Base-by-base conservation (phyloP, 2,797 vertebrate species). In the Poeciliopsis presidionis region DNA sequence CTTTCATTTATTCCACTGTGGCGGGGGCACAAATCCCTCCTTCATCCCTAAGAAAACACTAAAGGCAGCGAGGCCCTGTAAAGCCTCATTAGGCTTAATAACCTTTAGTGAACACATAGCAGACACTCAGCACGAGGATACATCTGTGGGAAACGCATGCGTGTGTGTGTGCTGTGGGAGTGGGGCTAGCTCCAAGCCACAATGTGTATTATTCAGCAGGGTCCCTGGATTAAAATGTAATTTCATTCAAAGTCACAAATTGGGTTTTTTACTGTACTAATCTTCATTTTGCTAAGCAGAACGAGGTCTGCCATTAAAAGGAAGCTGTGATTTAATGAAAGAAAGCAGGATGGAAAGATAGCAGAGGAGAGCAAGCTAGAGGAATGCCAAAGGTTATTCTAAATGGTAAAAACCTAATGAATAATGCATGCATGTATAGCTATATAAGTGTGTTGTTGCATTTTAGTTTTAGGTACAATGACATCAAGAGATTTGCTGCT, bases 221-320 rank as follows among this genome's bases (percentile, higher is more conserved):
- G 92, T 93, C 90, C 87, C 80, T 53, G 93, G 93, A 95, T 95
- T 95, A 95, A 92, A 93, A 93, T 93, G 94, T 94, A 92, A 95
- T 95, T 96, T 95, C 93, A 95, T 95, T 95, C 94, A 94, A 92
- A 91, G 90, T 87, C 76, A 72, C 92, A 94, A 95, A 95, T 94
- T 95, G 91, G 87, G 86, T 94, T 95, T 95, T 90, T 91, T 94
- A 91, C 93, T 88, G 84, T 90, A 86, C 91, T 95, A 95, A 95
- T 96, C 94, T 95, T 93, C 87, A 88, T 94, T 95, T 95, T 92
- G 88, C 88, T 91, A 81, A 87, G 90, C 90, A 93, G 94, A 91
- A 94, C 90, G 91, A 94, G 87, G 93, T 84, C 91, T 80, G 91
- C 85, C 92, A 90, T 93, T 92, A 90, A 90, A 93, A 89, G 80